phyloP scores from a whole-genome alignment of 2,797 vertebrate genomes.

The Crenichthys baileyi region DNA sequence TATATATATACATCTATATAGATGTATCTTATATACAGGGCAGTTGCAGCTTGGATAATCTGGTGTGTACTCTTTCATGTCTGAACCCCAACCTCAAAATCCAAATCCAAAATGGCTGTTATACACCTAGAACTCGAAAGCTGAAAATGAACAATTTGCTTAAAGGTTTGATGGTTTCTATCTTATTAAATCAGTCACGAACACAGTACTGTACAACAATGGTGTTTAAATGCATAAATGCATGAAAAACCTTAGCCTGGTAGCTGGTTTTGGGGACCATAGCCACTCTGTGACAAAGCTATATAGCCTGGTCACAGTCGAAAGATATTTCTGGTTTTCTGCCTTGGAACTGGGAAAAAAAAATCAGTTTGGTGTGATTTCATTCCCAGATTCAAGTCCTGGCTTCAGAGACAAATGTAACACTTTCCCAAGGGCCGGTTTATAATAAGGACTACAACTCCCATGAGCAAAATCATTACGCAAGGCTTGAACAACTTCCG shows the following conservation, averaged over 20 bases:
- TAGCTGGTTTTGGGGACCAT: background rate
- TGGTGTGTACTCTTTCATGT: background rate
- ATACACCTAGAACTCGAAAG: background rate
- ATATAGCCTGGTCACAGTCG: background rate
- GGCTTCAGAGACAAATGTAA: too few species aligned
- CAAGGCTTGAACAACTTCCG: constrained; percentile 45
- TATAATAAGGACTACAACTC: constrained; percentile 49
- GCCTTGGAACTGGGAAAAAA: too few species aligned
- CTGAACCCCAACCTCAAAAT: background rate
- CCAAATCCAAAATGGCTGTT: background rate
- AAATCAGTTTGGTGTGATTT: too few species aligned
- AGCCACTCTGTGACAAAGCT: too few species aligned
- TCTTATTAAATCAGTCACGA: background rate
- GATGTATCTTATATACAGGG: background rate
- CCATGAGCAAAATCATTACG: constrained; percentile 35
- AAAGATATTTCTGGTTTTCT: too few species aligned
- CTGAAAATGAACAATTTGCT: background rate
- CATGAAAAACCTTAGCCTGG: background rate
- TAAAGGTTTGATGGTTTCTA: background rate
- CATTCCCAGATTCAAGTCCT: too few species aligned
- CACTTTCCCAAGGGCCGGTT: too few species aligned
- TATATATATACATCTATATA: too few species aligned
- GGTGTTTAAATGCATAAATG: background rate
- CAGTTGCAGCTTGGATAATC: background rate
- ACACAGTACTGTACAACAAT: background rate